These are phyloP conservation scores for Sminthurides bifidus DNA, from an alignment of 1,140 invertebrate species.

Conservation along the genomic window DNA sequence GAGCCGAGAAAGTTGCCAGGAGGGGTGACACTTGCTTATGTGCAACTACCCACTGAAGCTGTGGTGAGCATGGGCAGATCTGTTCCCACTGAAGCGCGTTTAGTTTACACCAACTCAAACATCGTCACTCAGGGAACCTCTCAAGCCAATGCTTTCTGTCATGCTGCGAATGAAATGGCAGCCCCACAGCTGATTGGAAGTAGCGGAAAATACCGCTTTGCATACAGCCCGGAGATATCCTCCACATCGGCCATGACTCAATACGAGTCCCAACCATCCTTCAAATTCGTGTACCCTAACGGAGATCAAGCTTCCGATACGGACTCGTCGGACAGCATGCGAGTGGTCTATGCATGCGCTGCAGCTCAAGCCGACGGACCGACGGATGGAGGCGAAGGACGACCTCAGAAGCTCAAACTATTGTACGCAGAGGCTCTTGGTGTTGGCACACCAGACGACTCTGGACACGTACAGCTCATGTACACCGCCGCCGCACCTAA, in stretches of 20 bases:
- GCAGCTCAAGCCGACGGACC: constrained; percentile 6
- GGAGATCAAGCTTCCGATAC: background rate
- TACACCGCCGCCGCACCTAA: constrained; percentile 12
- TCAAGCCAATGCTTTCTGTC: too few relatives aligned
- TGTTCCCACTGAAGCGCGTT: too few relatives aligned
- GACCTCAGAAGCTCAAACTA: constrained; percentile 2
- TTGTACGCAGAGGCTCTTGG: constrained; percentile 17
- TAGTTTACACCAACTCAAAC: too few relatives aligned
- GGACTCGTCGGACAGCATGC: background rate
- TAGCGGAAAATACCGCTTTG: background rate
- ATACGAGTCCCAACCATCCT: background rate
- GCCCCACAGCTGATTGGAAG: too few relatives aligned
- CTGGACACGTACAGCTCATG: constrained; percentile 5
- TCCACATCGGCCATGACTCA: background rate
- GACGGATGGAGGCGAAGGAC: background rate
- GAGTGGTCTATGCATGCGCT: constrained; percentile 15
- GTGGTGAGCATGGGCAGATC: too few relatives aligned
- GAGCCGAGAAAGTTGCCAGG: too few relatives aligned
- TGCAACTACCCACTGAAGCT: too few relatives aligned
- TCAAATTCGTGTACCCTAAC: background rate
- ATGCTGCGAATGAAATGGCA: too few relatives aligned
- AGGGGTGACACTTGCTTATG: too few relatives aligned
- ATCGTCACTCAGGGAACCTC: too few relatives aligned
- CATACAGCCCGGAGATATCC: background rate
- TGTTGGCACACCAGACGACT: constrained; percentile 1